Base-by-base conservation (phyloP, 2,113 vertebrate species). In the Albula goreensis region DNA sequence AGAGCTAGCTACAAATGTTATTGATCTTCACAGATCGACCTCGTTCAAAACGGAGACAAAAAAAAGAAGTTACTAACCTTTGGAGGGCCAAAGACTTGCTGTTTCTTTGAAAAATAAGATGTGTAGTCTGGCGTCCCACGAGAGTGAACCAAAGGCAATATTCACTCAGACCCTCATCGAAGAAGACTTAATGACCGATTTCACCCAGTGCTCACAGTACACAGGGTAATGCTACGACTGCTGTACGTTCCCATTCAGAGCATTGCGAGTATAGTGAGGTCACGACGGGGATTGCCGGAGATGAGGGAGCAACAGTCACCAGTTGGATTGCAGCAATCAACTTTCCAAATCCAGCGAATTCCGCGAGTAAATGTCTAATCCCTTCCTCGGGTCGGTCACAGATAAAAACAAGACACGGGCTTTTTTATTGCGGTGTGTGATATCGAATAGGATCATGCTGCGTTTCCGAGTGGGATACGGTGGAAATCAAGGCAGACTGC, bases 61-160 rank as follows among this genome's bases (percentile, higher is more conserved):
- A 89, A 19, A 87, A 85, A 83, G 89, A 93, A 87, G 91, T 57
- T 60, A 93, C 94, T 94, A 80, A 95, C 94, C 93, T 86, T 87
- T 89, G 83, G 91, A 84, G 85, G 78, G 31, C 82, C 48, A 88
- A 83, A 88, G 88, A 80, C 84, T 57, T 86, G 77, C 79, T 83
- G 89, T 89, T 90, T 80, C 89, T 82, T 74, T 77, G 82, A 84
- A 52, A 89, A 86, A 90, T 89, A 87, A 9, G 31, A 50, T 41
- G 50, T 87, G 3, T 51, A 57, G 51, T 78, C 86, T 88, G 5
- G 49, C 81, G 31, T 82, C 52, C 50, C 50, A 52, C 5, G 25
- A 51, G 66, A 78, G 19, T 48, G 49, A 84, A 56, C 70, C 7
- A 83, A 83, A 86, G 52, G 49, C 81, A 86, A 80, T 77, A 19